Evolutionary conservation across 2,113 vertebrate species (phyloP).

Genomic region (Ovis aries): DNA sequence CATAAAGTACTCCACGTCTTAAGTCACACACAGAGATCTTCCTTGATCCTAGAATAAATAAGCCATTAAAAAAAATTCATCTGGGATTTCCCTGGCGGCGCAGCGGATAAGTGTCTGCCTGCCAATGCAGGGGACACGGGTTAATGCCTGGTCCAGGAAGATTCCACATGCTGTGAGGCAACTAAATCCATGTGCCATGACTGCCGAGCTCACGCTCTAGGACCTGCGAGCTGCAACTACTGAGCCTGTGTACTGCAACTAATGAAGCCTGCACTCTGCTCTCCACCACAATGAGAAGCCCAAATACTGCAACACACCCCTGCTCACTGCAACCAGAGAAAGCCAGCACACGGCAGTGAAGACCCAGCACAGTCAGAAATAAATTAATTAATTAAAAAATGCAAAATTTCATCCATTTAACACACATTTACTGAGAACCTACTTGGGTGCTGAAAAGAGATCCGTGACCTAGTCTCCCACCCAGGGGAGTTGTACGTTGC

Average conservation of each 20-base stretch:
- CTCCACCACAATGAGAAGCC: neutral
- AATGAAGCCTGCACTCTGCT: neutral
- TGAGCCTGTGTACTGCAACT: neutral
- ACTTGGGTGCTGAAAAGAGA: neutral
- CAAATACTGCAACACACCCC: neutral
- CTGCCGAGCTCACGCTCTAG: neutral
- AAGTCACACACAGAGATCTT: neutral
- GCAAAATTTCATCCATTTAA: neutral
- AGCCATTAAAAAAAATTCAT: neutral
- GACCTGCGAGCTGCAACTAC: neutral
- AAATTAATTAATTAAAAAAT: neutral
- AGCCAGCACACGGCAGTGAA: accelerated
- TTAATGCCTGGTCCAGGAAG: neutral
- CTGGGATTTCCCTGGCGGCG: neutral
- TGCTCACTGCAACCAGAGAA: neutral
- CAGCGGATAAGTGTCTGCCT: neutral
- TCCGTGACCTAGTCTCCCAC: neutral
- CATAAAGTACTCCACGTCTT: neutral
- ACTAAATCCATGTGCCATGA: neutral
- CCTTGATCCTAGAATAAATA: neutral
- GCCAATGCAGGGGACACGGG: neutral
- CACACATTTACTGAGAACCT: neutral
- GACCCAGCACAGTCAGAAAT: neutral
- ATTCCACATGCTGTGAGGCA: neutral
- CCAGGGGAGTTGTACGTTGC: neutral